Conservation (phyloP, 2,113 vertebrate species). For the Mystacornis crossleyi region DNA sequence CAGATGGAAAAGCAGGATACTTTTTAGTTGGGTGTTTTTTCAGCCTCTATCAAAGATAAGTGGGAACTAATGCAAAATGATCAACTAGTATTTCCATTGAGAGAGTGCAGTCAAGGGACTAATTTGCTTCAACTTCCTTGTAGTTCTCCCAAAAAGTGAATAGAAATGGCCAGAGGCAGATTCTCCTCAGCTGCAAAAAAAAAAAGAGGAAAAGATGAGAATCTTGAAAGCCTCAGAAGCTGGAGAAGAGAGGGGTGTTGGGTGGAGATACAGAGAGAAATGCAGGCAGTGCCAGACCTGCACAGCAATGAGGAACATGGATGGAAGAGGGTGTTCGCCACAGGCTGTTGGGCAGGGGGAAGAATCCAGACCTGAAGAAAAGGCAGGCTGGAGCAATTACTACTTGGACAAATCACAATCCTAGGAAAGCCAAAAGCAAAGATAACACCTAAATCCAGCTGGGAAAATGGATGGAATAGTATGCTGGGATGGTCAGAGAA, state of each 20-base stretch:
- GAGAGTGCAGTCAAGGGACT: not conserved
- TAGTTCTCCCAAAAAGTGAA: not conserved
- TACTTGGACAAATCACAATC: not conserved
- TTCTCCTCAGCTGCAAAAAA: not conserved
- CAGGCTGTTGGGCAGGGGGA: not conserved
- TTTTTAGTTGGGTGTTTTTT: not conserved
- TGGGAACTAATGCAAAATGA: not conserved
- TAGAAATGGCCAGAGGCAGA: not conserved
- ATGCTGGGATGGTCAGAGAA: not conserved
- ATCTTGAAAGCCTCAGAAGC: not conserved
- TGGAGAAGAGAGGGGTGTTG: not conserved
- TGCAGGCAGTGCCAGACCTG: not conserved
- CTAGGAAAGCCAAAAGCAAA: not conserved
- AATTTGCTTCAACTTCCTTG: not conserved
- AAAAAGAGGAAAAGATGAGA: not conserved
- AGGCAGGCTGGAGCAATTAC: not conserved
- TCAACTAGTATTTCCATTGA: not conserved
- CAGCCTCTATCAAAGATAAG: not conserved
- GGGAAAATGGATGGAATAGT: not conserved
- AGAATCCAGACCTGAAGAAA: not conserved
- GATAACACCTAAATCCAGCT: not conserved
- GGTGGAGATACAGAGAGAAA: not conserved
- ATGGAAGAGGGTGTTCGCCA: not conserved
- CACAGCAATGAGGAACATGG: fast-evolving
- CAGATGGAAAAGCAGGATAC: not conserved